Evolutionary conservation across 2,888 invertebrate genomes (phyloP).

Genomic region (Acanthosepion esculentum): DNA sequence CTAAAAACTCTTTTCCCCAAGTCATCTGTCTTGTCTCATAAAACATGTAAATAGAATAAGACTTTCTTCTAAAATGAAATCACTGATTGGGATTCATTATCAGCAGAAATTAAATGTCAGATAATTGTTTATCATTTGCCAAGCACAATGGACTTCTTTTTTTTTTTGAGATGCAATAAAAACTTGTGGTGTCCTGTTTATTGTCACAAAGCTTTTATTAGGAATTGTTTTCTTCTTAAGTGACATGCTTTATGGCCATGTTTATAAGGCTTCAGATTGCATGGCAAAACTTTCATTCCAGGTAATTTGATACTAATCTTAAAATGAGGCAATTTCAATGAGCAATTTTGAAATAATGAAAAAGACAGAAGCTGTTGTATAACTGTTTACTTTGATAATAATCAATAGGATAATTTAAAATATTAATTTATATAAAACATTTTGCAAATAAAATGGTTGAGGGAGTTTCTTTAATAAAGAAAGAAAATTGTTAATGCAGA

Average conservation of each 20-base stretch:
- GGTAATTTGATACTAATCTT: not conserved
- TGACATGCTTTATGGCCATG: not conserved
- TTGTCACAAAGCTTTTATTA: not conserved
- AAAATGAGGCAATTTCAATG: not conserved
- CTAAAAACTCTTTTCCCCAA: not conserved
- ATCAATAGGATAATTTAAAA: not conserved
- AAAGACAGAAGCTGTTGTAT: not conserved
- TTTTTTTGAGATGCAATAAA: not conserved
- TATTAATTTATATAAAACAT: not conserved
- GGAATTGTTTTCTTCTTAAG: not conserved
- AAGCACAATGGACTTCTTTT: not conserved
- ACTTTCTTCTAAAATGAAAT: not conserved
- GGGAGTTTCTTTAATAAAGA: not conserved
- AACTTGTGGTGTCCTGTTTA: not conserved
- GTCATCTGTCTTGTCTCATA: not conserved
- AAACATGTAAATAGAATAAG: not conserved
- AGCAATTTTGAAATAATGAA: not conserved
- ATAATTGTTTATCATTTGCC: not conserved
- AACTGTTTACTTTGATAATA: not conserved
- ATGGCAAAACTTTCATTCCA: not conserved
- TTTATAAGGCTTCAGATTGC: not conserved
- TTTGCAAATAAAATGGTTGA: not conserved
- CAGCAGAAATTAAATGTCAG: not conserved
- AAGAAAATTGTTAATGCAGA: not conserved
- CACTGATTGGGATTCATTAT: not conserved